A percentile compares a stretch with the other conserved stretches of the same genome.
These are phyloP conservation scores for Turritopsis rubra DNA, from an alignment of 30 jellyfish, hydroid and myxozoan genomes.

Conservation along the genomic window DNA sequence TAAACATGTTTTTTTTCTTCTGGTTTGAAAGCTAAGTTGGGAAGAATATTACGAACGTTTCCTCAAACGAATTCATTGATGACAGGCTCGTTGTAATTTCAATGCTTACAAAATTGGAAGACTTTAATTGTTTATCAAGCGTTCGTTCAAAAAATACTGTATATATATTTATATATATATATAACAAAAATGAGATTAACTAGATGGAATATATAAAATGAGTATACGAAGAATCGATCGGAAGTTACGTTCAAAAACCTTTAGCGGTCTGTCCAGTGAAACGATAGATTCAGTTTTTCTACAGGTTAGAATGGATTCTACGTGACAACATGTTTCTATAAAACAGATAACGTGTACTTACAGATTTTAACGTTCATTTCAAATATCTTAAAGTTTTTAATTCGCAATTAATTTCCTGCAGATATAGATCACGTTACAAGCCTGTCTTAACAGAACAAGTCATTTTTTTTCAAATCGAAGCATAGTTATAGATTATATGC, in stretches of 20 bases:
- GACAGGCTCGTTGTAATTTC: neutral
- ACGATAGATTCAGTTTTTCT: neutral
- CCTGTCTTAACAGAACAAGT: neutral
- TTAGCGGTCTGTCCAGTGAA: slow-evolving; percentile 1
- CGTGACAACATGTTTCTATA: neutral
- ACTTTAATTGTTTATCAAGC: neutral
- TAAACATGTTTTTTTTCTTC: neutral
- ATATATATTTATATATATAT: too few species aligned
- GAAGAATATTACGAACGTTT: neutral
- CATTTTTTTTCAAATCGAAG: too few species aligned
- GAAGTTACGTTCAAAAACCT: neutral
- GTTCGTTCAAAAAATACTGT: neutral
- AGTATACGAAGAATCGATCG: neutral
- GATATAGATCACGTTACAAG: neutral
- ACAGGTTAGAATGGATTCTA: neutral
- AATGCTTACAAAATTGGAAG: neutral
- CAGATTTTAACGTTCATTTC: neutral
- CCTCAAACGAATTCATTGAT: neutral
- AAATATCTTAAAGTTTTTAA: too few species aligned
- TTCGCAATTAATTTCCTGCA: neutral
- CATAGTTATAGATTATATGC: too few species aligned
- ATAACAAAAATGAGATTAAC: neutral
- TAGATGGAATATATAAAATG: neutral
- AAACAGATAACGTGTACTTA: neutral
- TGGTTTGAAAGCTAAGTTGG: neutral